Conservation (phyloP, 1,140 invertebrate genomes). For the Wasmannia auropunctata region DNA sequence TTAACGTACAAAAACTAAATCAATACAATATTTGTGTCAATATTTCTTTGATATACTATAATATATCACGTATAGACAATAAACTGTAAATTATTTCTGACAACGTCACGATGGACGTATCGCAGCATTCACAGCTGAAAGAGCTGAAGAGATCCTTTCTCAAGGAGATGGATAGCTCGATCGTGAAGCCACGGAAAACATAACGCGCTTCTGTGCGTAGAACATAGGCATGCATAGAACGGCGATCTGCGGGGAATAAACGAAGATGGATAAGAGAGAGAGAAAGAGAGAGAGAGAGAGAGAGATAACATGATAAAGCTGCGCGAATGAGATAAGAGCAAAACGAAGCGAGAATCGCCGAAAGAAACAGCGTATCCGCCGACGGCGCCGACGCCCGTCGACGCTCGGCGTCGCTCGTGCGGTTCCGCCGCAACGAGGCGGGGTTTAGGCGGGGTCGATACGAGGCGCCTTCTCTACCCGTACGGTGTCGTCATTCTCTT, state of each 20-base stretch:
- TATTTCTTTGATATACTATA: too few species aligned
- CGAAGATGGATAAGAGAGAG: not conserved
- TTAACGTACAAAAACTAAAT: too few species aligned
- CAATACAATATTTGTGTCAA: too few species aligned
- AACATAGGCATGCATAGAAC: not conserved
- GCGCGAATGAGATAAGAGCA: not conserved
- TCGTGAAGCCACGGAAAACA: not conserved
- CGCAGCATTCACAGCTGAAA: too few species aligned
- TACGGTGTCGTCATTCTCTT: constrained; percentile 72
- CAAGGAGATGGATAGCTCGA: not conserved
- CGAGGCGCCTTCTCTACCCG: constrained; percentile 75
- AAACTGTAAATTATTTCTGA: too few species aligned
- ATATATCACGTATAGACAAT: too few species aligned
- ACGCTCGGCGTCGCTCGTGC: constrained; percentile 71
- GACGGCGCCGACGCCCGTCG: constrained; percentile 66
- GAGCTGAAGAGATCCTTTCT: not conserved
- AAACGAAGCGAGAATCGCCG: constrained; percentile 50
- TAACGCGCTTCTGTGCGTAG: not conserved
- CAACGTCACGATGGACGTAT: not conserved
- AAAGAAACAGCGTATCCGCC: constrained; percentile 36
- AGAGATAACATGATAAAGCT: not conserved
- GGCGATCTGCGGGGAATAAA: not conserved
- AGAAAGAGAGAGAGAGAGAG: not conserved
- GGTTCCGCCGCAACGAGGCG: constrained; percentile 77
- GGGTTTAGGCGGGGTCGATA: constrained; percentile 85